These are phyloP conservation scores for Cydia amplana DNA, from an alignment of 1,140 invertebrate genomes.

Conservation along the genomic window DNA sequence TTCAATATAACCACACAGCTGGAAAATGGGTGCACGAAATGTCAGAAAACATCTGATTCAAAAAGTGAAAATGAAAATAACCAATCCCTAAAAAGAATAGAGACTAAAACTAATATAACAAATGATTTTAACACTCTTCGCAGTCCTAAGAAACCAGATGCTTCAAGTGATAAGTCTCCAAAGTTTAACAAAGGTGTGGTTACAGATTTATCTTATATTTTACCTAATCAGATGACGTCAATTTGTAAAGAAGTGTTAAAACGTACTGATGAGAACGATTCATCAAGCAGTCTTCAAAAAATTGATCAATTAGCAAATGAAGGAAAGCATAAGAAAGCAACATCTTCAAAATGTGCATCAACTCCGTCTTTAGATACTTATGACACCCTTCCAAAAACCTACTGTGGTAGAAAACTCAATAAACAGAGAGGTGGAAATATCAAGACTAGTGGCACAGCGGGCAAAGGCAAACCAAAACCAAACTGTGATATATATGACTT, in stretches of 20 bases:
- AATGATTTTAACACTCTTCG: background rate
- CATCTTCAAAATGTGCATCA: background rate
- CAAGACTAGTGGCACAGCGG: background rate
- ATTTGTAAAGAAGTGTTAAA: constrained; percentile 14
- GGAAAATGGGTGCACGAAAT: background rate
- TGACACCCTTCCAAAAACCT: constrained; percentile 32
- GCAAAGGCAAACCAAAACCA: background rate
- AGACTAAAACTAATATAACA: background rate
- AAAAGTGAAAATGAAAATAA: background rate
- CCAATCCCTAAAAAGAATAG: background rate
- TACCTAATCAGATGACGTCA: background rate
- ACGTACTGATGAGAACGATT: background rate
- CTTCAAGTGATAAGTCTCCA: background rate
- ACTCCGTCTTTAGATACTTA: background rate
- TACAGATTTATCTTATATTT: constrained; percentile 1
- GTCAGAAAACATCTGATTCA: background rate
- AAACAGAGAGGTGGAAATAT: background rate
- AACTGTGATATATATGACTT: too few species aligned
- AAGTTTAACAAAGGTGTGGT: background rate
- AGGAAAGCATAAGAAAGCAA: background rate
- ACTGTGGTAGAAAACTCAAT: background rate
- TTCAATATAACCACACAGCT: background rate
- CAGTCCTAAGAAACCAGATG: background rate
- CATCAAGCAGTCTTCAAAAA: background rate
- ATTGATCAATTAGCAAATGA: background rate